A percentile compares a stretch with the other conserved stretches of the same genome.
These are phyloP conservation scores for Pomatostomus ruficeps DNA, from an alignment of 2,113 vertebrate genomes.

Conservation along the genomic window DNA sequence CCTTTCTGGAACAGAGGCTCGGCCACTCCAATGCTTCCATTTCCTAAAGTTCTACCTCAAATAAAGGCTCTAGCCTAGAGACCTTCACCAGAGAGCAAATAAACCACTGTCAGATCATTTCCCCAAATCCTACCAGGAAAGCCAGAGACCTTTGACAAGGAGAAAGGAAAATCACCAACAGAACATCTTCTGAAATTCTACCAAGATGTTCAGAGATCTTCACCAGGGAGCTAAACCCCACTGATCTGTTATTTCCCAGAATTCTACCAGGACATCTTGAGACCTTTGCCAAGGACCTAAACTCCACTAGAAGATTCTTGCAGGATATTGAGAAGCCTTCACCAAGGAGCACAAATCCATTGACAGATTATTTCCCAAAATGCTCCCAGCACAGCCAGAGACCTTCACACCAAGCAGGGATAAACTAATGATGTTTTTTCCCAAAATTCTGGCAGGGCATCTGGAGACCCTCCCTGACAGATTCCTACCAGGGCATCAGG, in stretches of 20 bases:
- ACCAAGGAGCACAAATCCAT: neutral
- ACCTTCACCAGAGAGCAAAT: neutral
- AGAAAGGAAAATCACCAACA: neutral
- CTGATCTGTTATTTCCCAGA: neutral
- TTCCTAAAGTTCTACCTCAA: no score
- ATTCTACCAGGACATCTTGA: neutral
- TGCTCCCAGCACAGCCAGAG: neutral
- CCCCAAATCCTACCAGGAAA: neutral
- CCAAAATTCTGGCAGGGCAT: no score
- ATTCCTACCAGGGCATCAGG: no score
- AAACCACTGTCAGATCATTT: neutral
- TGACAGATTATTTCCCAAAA: neutral
- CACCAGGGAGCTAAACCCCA: neutral
- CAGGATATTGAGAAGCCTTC: neutral
- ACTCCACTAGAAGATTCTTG: neutral
- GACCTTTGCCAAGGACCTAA: neutral
- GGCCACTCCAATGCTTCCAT: fast-evolving
- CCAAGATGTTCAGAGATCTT: neutral
- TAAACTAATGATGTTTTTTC: fast-evolving
- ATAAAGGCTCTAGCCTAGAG: neutral
- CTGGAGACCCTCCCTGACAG: neutral
- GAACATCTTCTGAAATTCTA: neutral
- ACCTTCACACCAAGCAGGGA: neutral
- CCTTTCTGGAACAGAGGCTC: neutral
- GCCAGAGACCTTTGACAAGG: neutral